These are phyloP conservation scores for Ashinkailepas kermadecensis DNA, from an alignment of 2,888 invertebrate species.

Conservation along the genomic window DNA sequence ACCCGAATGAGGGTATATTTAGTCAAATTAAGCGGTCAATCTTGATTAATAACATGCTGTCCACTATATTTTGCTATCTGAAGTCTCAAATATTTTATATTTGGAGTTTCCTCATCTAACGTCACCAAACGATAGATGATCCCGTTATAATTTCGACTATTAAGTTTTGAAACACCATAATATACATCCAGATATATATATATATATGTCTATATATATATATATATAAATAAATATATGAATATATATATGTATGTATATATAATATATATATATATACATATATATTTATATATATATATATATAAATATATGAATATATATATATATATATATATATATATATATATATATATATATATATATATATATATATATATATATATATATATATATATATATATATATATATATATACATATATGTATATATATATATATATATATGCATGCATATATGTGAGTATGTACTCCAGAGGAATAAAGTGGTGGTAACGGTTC, in stretches of 20 bases:
- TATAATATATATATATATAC: background rate
- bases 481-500: background rate
- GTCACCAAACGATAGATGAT: background rate
- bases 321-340: constrained; percentile 24
- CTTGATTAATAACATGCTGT: too few species aligned
- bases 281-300: background rate
- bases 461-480: background rate
- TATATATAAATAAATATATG: background rate
- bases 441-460: constrained; percentile 1
- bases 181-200: too few species aligned
- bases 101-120: too few species aligned
- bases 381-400: constrained; percentile 24
- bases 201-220: background rate
- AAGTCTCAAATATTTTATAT: too few species aligned
- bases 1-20: too few species aligned
- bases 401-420: constrained; percentile 27
- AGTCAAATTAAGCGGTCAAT: too few species aligned
- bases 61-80: too few species aligned
- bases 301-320: background rate
- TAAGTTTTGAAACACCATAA: background rate
- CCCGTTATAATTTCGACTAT: too few species aligned
- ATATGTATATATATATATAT: constrained; percentile 26
- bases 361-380: constrained; percentile 22
- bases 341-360: constrained; percentile 26
- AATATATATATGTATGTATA: constrained; percentile 17